A percentile compares a stretch with the other conserved stretches of the same genome.
Evolutionary conservation across 2,113 vertebrate genomes (phyloP).

Genomic region (Pandion haliaetus): DNA sequence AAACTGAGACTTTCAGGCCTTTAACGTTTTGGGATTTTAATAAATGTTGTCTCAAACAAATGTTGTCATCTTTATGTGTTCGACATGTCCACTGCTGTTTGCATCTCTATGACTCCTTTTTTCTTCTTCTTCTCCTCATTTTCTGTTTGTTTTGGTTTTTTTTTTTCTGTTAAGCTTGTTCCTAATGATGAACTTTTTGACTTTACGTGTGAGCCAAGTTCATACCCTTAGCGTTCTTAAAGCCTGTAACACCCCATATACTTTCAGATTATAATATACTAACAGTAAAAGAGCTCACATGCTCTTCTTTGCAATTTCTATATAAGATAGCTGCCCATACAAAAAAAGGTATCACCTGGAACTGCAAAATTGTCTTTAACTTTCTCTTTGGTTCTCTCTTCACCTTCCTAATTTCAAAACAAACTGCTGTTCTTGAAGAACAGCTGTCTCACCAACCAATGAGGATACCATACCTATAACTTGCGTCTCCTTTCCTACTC

Average conservation of each 20-base stretch:
- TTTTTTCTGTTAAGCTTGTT: neutral
- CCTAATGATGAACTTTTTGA: neutral
- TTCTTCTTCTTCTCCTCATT: neutral
- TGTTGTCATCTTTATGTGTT: neutral
- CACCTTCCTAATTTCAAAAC: neutral
- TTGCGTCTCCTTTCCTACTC: neutral
- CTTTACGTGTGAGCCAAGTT: neutral
- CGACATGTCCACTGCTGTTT: neutral
- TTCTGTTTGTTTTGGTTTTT: fast-evolving
- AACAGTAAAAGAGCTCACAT: neutral
- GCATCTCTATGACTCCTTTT: neutral
- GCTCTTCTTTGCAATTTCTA: neutral
- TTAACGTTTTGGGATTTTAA: neutral
- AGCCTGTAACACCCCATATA: neutral
- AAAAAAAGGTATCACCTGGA: neutral
- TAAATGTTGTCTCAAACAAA: neutral
- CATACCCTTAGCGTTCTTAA: neutral
- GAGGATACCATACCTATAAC: neutral
- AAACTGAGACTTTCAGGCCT: neutral
- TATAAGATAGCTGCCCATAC: neutral
- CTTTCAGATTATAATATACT: neutral
- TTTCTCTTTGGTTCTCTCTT: neutral
- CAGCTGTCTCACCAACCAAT: fast-evolving
- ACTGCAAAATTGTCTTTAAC: neutral
- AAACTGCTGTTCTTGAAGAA: neutral